Evolutionary conservation across 2,888 invertebrate genomes (phyloP), one percentile per base, ranked within the genome.

Genomic region (Lepetodrilus schrolli): DNA sequence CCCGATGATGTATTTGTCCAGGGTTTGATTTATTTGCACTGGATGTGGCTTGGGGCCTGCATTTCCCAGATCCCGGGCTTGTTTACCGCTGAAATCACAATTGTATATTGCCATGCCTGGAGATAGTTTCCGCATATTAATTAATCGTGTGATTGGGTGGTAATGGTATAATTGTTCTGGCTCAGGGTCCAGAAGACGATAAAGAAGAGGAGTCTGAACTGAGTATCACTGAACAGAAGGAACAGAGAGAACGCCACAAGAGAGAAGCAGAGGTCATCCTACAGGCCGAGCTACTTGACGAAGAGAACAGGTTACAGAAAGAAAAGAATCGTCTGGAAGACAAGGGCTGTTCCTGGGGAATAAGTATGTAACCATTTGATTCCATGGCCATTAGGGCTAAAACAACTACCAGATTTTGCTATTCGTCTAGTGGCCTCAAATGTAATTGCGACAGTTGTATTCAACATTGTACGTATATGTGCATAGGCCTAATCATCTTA

Each of bases 301-400:
- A 87, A 70, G 93, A 92, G 82, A 92, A 83, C 58, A 93, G 93
- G 79, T 76, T 80, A 36, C 80, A 84, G 43, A 72, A 80, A 65
- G 92, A 92, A 81, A 92, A 85, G 70, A 80, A 82, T 74, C 74
- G 77, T 51, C 91, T 92, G 47, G 93, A 93, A 72, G 87, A 87
- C 37, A 83, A 83, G 26, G 97, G 97, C 2, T 94, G 97, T 78
- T 94, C 94, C 88, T 98, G 98, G 98, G 98, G 98, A 82, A 95
- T 98, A 94, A 94, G 95, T 93, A 78, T 66, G 68, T 23, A 23
- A 3, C 20, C 4, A 4, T 48, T 8, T 23, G 1, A 49, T 34
- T 23, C 1, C 34, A 5, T 65, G 13, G n/a, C 10, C 43, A 43
- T 10, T 43, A 7, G 43, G 43, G 8, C n/a, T n/a, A n/a, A n/a